phyloP scores from a whole-genome alignment of 2,797 vertebrate genomes.

The Decapterus maruadsi region DNA sequence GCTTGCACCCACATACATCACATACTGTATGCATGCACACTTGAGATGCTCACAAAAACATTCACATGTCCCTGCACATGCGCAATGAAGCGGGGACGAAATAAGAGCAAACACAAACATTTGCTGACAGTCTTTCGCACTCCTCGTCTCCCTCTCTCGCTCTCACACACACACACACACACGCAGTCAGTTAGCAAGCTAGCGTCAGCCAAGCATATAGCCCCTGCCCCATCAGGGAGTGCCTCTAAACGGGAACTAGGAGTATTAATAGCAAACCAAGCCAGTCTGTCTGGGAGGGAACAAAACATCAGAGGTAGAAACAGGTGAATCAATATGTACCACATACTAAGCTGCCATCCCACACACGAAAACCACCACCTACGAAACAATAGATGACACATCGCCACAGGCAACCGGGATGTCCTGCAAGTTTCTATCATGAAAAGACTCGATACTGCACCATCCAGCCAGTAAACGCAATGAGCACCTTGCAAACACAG shows the following conservation, averaged over 20 bases:
- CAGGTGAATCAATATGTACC: constrained; percentile 80
- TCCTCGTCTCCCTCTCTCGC: constrained; percentile 5
- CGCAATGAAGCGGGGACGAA: constrained; percentile 13
- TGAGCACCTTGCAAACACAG: constrained; percentile 5
- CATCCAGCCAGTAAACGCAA: not conserved
- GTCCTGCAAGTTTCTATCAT: not conserved
- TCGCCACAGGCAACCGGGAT: not conserved
- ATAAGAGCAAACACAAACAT: constrained; percentile 53
- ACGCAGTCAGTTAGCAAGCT: constrained; percentile 61
- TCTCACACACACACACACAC: constrained; percentile 37
- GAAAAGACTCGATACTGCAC: not conserved
- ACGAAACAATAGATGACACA: constrained; percentile 6
- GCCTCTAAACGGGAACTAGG: constrained; percentile 72
- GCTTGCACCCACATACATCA: not conserved
- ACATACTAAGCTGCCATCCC: constrained; percentile 43
- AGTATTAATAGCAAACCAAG: constrained; percentile 82
- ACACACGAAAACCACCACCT: constrained; percentile 33
- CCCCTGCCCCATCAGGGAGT: constrained; percentile 76
- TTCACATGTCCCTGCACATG: constrained; percentile 10
- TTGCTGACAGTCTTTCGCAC: constrained; percentile 41
- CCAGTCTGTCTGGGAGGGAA: constrained; percentile 67
- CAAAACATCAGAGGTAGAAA: constrained; percentile 74
- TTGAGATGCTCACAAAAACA: constrained; percentile 20
- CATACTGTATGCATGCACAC: not conserved
- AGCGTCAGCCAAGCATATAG: constrained; percentile 73